Evolutionary conservation across 2,888 invertebrate species (phyloP), one percentile per base, ranked within the genome.

Genomic region (Synanthedon tipuliformis): DNA sequence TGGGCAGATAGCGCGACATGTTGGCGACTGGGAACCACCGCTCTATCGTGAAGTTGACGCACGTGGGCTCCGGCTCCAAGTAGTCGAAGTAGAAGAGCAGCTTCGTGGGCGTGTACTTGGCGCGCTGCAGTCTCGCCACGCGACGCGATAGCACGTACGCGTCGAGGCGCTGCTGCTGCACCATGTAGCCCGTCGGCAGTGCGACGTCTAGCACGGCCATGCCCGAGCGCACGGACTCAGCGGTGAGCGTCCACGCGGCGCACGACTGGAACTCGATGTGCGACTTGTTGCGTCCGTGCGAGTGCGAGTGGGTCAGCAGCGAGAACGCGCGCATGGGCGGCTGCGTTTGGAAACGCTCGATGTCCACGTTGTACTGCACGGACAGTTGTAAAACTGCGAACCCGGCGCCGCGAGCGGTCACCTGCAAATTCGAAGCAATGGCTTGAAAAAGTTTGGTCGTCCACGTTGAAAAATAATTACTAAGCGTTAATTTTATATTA

Each of bases 11-110:
- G 50, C 96, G 90, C 0, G 98, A 97, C 94, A 97, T 95, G 83
- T 98, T 98, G 51, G 98, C 98, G 3, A 98, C 96, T 0, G 98
- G 98, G 82, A 91, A 94, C 97, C 97, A 98, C 61, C 98, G 90
- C 81, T 97, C 96, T 53, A 97, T 91, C 1, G 96, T 95, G 75
- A 97, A 95, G 81, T 95, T 94, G 10, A 98, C 93, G 72, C 98
- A 98, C 5, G 95, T 95, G 64, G 92, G 92, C 75, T 94, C 93
- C 18, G 89, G 83, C 68, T 96, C 95, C 75, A 98, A 79, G 75
- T 93, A 96, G 76, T 96, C 94, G 75, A 98, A 98, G 81, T 97
- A 98, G 85, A 97, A 97, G 51, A 95, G 84, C 56, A 97, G 92
- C 89, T 96, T 96, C 59, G 92, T 89, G 59, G 94, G 92, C 61